Base-by-base conservation (phyloP, 2,888 invertebrate species). In the Hedychridium roseum region DNA sequence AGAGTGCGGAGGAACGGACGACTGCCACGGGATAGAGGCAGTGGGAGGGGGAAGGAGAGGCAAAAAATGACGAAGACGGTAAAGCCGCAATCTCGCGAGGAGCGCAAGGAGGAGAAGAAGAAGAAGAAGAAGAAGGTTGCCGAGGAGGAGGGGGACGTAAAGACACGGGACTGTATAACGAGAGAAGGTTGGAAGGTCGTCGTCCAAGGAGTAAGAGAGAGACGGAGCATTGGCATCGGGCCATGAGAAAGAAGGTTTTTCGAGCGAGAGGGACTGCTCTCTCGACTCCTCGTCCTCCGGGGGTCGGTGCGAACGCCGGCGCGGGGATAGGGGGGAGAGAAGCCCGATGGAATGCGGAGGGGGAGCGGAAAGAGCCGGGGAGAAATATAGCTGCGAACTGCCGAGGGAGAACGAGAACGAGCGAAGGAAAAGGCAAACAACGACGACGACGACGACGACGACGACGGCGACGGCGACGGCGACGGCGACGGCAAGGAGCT, bases 111-210 rank as follows among this genome's bases (percentile, higher is more conserved):
- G 45, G 48, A 43, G 46, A 53, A 38, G 37, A 42, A 54, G 43
- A 50, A 42, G 50, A 50, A 34, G 14, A 40, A 2, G 21, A 32
- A 21, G n/a, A n/a, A n/a, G n/a, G n/a, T n/a, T n/a, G n/a, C n/a
- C n/a, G n/a, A n/a, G n/a, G n/a, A n/a, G n/a, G 37, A 28, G 1
- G 42, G 32, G 35, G 41, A 48, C 23, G 31, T 36, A 27, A 54
- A 53, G 43, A 50, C 43, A 41, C 39, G 50, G 51, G 58, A 56
- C 55, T 61, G 56, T 60, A 52, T 61, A 69, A 70, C 61, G 60
- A 66, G 63, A 64, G 66, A 66, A 68, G 66, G 69, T 66, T 68
- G 67, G 64, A 54, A 64, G 68, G 68, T 67, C 67, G 68, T 66
- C 49, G 60, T 57, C 56, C 46, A 52, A 41, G 50, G 53, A 46